Evolutionary conservation across 2,113 vertebrate species (phyloP).

Genomic region (Sisor rabdophorus): DNA sequence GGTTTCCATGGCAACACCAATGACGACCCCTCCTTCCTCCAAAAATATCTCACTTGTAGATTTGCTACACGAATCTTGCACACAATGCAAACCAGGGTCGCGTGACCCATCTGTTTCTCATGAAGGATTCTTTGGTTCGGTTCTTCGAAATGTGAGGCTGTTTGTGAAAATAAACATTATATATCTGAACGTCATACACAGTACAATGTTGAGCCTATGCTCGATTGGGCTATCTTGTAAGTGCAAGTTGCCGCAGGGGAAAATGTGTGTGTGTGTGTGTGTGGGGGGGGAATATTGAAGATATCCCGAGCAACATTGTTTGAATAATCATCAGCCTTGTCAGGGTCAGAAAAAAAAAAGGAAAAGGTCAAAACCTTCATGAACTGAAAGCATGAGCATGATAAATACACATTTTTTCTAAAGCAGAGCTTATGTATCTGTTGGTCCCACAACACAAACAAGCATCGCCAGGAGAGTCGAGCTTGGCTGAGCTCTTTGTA

Average conservation of each 20-base stretch:
- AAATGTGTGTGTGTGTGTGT: neutral
- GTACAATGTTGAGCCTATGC: neutral
- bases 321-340: conserved; percentile 29
- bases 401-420: conserved; percentile 29
- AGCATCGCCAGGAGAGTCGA: conserved; percentile 18
- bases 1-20: conserved; percentile 45
- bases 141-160: conserved; percentile 29
- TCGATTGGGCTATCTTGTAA: neutral
- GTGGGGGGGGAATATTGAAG: neutral
- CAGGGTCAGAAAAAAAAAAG: conserved; percentile 27
- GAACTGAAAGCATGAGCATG: neutral
- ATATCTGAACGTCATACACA: neutral
- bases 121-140: conserved; percentile 55
- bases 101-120: conserved; percentile 47
- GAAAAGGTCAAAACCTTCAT: neutral
- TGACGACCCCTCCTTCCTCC: neutral
- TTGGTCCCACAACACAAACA: conserved; percentile 15
- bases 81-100: conserved; percentile 43
- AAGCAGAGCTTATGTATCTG: neutral
- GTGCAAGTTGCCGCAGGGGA: neutral
- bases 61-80: conserved; percentile 31
- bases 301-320: neutral
- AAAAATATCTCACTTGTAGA: conserved; percentile 29
- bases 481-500: conserved; percentile 49
- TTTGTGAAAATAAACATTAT: neutral